Percentiles rank a stretch among this genome's conserved stretches.
Evolutionary conservation across 2,888 invertebrate species (phyloP).

Genomic region (Falcaria lacertinaria): DNA sequence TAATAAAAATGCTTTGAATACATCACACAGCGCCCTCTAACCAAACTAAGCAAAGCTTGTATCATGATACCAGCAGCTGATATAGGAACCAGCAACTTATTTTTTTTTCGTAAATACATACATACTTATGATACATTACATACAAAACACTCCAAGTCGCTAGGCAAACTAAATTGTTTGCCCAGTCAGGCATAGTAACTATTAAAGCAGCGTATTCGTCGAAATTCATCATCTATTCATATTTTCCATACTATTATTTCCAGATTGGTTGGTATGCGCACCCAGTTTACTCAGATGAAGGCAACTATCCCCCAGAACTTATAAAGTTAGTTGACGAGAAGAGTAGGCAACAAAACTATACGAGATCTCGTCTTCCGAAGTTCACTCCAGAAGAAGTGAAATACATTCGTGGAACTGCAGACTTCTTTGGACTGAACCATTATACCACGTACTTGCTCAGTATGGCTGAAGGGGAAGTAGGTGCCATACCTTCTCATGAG

Average conservation of each 20-base stretch:
- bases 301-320: conserved; percentile 79
- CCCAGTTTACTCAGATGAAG: conserved; percentile 74
- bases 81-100: too few relatives aligned
- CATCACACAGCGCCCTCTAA: too few relatives aligned
- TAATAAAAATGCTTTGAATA: too few relatives aligned
- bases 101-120: too few relatives aligned
- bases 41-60: too few relatives aligned
- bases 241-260: conserved; percentile 12
- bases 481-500: conserved; percentile 76
- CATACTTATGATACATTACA: too few relatives aligned
- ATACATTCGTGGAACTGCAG: conserved; percentile 66
- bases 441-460: conserved; percentile 70
- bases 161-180: too few relatives aligned
- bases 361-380: conserved; percentile 76
- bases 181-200: too few relatives aligned
- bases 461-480: conserved; percentile 63
- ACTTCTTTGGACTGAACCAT: conserved; percentile 74
- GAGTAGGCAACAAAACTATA: conserved; percentile 75
- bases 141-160: too few relatives aligned
- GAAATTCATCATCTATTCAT: too few relatives aligned
- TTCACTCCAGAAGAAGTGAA: conserved; percentile 73
- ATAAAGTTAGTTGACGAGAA: conserved; percentile 74
- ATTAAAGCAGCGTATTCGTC: too few relatives aligned
- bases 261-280: conserved; percentile 78
- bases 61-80: too few relatives aligned